phyloP scores from a whole-genome alignment of 2,888 invertebrate genomes.

The Anorthoa munda region DNA sequence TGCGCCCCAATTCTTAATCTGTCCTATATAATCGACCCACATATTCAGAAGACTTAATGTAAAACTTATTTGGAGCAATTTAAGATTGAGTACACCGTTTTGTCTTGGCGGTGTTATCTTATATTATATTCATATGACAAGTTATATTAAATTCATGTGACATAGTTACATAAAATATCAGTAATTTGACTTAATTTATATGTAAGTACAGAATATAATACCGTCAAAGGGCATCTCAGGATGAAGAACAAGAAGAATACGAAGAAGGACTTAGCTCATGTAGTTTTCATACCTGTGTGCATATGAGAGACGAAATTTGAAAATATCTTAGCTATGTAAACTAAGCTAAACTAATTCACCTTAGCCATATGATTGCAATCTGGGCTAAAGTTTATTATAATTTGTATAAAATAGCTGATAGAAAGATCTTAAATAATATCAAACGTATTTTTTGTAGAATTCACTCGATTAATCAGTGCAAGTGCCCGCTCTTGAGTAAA shows the following conservation, averaged over 20 bases:
- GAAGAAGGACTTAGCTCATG: no score
- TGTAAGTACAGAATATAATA: not conserved
- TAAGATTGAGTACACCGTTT: slow-evolving; percentile 9
- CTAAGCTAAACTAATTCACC: no score
- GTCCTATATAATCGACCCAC: not conserved
- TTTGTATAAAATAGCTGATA: not conserved
- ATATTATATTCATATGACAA: no score
- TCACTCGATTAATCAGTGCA: not conserved
- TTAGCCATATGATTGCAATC: no score
- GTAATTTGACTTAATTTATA: not conserved
- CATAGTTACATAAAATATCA: not conserved
- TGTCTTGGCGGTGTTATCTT: not conserved
- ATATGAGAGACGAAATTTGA: no score
- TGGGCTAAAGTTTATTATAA: no score
- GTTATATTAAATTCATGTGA: not conserved
- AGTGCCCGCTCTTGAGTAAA: slow-evolving; percentile 10
- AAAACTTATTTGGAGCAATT: slow-evolving; percentile 18
- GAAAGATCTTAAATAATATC: not conserved
- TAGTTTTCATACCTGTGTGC: no score
- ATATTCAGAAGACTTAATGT: not conserved
- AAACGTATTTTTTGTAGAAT: not conserved
- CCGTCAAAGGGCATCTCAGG: no score
- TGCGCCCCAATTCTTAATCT: not conserved
- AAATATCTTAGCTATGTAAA: no score
- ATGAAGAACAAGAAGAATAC: no score